Base-by-base conservation (phyloP, 2,888 invertebrate species). In the Drosophila flavopinicola region DNA sequence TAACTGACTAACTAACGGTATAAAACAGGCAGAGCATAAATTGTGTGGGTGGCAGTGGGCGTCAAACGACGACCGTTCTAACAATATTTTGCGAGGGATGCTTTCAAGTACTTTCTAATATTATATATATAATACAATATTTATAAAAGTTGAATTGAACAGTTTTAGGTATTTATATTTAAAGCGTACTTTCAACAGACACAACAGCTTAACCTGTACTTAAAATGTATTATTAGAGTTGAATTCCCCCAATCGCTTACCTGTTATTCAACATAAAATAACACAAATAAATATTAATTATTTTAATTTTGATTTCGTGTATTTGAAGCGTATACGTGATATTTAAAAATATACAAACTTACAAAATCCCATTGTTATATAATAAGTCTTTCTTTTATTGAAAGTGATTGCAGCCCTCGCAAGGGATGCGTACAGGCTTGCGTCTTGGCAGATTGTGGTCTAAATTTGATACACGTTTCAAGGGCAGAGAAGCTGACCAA, bases 391-490 rank as follows among this genome's bases (percentile, higher is more conserved):
- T n/a, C 20, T 10, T 6, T 3, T 35, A 6, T 4, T 27, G 15
- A 63, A n/a, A 7, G 11, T 59, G 29, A 25, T 59, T n/a, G 29
- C 57, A 44, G 9, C 72, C 72, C 73, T 69, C 73, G 60, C 57
- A 38, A 10, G 20, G 6, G 25, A 27, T 56, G 30, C 27, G 30
- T 11, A 24, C 7, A 24, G 13, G 23, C 24, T 23, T 9, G 24
- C 27, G 10, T 27, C 23, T 25, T 41, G 33, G 13, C 17, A 39
- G 33, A 37, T 45, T 57, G 32, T 37, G 33, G 54, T 77, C 37
- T 23, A 65, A 65, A 84, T 84, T 80, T 74, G 78, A 78, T 64
- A 77, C 74, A 74, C 78, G 75, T 64, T 77, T 63, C 85, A 85
- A 82, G 85, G 78, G 70, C 58, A 23, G 10, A 25, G 11, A 4